Percentiles rank a stretch among this genome's conserved stretches.
These are phyloP conservation scores for Camarhynchus parvulus DNA, from an alignment of 2,113 vertebrate species.

Conservation along the genomic window DNA sequence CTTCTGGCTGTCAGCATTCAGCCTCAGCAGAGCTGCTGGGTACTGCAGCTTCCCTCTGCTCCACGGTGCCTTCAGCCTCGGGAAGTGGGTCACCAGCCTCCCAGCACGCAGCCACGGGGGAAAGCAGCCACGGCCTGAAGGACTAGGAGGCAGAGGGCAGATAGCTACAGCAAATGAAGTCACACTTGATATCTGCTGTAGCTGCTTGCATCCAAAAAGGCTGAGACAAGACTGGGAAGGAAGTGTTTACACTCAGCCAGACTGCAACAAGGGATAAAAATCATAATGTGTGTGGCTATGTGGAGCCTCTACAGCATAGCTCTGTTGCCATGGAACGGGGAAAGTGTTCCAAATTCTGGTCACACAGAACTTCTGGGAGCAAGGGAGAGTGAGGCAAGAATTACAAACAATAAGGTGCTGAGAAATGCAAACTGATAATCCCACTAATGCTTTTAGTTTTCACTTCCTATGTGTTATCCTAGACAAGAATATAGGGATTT, in stretches of 20 bases:
- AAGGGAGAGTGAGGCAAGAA: neutral
- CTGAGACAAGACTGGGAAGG: neutral
- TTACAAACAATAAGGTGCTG: neutral
- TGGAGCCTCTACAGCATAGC: neutral
- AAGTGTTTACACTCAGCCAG: neutral
- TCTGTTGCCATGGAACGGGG: conserved; percentile 7
- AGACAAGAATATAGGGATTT: neutral
- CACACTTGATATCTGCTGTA: neutral
- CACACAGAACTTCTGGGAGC: neutral
- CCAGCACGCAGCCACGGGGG: neutral
- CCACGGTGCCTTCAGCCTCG: rapidly evolving
- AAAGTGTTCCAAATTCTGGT: neutral
- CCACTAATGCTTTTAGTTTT: neutral
- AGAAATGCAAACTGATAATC: neutral
- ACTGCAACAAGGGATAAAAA: neutral
- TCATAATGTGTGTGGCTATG: neutral
- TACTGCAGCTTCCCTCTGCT: neutral
- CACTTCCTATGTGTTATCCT: neutral
- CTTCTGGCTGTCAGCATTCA: neutral
- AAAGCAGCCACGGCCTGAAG: neutral
- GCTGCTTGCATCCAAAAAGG: neutral
- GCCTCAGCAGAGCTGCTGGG: neutral
- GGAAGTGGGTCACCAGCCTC: conserved; percentile 11
- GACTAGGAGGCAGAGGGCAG: neutral
- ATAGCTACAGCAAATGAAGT: neutral